Conservation (phyloP, 2,888 invertebrate genomes). For the Melitaea athalia region DNA sequence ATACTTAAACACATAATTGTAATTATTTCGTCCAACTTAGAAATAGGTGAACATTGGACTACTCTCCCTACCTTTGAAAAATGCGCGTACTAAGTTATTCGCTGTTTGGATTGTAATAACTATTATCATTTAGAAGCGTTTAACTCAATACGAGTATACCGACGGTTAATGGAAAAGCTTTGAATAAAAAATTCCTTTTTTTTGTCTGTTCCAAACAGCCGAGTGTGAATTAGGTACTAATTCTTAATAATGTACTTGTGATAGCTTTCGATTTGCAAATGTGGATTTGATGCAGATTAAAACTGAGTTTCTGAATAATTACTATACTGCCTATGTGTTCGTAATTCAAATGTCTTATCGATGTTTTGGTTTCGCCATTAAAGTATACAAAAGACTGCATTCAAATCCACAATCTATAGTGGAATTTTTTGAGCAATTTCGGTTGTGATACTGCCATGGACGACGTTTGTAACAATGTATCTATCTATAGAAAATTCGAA, state of each 20-base stretch:
- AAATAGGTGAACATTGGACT: constrained; percentile 9
- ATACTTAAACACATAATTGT: constrained; percentile 11
- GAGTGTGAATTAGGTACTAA: constrained; percentile 13
- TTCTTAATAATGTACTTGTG: constrained; percentile 6
- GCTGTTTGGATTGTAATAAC: not conserved
- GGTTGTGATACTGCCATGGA: constrained; percentile 65
- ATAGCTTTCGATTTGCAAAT: constrained; percentile 8
- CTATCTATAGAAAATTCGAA: constrained; percentile 39
- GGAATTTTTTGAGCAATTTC: constrained; percentile 45
- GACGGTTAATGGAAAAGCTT: not conserved
- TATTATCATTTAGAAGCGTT: too few species aligned
- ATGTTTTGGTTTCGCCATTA: not conserved
- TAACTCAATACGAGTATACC: not conserved
- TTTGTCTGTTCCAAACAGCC: not conserved
- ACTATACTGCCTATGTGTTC: not conserved
- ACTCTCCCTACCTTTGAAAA: not conserved
- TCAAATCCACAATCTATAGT: constrained; percentile 14
- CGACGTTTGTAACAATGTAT: constrained; percentile 51
- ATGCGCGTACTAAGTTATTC: not conserved
- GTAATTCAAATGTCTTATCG: not conserved
- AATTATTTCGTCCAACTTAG: constrained; percentile 22
- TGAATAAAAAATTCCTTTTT: not conserved
- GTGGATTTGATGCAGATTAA: constrained; percentile 17
- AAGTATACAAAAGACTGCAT: constrained; percentile 12
- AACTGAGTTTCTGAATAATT: not conserved